A percentile compares a stretch with the other conserved stretches of the same genome.
These are phyloP conservation scores for Enteromius treurensis DNA, from an alignment of 2,797 vertebrate species.

Conservation along the genomic window DNA sequence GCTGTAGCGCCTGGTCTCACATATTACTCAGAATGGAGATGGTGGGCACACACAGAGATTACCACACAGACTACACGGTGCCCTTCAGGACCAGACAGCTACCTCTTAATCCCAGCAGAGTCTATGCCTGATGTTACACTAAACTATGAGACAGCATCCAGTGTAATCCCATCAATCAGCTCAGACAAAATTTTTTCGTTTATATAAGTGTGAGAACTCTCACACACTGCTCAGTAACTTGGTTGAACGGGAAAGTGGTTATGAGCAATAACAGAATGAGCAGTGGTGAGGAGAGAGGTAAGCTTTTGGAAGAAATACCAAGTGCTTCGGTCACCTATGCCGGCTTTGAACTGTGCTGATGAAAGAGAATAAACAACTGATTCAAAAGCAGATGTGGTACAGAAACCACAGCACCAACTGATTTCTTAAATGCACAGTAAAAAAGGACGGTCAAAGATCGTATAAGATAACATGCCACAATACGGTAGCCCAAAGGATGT, in stretches of 20 bases:
- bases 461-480: background rate
- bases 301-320: background rate
- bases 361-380: slow-evolving; percentile 15
- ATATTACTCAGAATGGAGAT: slow-evolving; percentile 13
- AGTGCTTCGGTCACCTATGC: background rate
- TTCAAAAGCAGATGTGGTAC: slow-evolving; percentile 21
- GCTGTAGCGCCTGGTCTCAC: background rate
- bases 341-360: background rate
- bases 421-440: slow-evolving; percentile 8
- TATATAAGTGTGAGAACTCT: background rate
- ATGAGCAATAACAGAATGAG: slow-evolving; percentile 30
- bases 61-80: background rate
- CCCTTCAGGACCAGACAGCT: slow-evolving; percentile 11
- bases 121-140: slow-evolving; percentile 15
- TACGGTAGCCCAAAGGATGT: background rate
- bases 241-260: background rate
- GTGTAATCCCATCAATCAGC: slow-evolving; percentile 16
- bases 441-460: background rate
- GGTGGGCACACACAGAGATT: background rate
- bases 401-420: slow-evolving; percentile 7
- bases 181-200: slow-evolving; percentile 1
- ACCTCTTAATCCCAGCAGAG: slow-evolving; percentile 20
- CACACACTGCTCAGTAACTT: background rate
- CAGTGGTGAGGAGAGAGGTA: background rate
- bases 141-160: slow-evolving; percentile 8